Base-by-base conservation (phyloP, 2,113 vertebrate genomes). In the Corydoras maculifer region DNA sequence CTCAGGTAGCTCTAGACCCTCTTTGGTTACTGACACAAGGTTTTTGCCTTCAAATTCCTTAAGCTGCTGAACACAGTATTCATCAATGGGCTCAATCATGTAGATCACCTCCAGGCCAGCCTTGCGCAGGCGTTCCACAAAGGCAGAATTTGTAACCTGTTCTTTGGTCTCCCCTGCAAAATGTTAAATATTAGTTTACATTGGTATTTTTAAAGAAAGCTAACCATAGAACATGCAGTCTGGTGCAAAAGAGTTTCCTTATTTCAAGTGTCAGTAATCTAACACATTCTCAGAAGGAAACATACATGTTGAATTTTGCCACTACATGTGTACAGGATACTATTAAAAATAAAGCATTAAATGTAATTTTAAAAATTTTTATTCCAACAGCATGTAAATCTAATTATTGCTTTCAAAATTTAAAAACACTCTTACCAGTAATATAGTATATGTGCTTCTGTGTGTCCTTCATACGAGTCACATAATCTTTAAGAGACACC, bases 371-470 rank as follows among this genome's bases (percentile, higher is more conserved):
- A 1, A 25, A 25, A 25, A 25, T 2, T 43, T 8, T 43, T 43
- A 4, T 5, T 43, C 4, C 35, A 43, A 43, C 35, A 43, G 7
- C 4, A 43, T 43, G 7, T 43, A 8, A 43, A 43, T 43, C 35
- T 43, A 43, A 43, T 43, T 2, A 43, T 43, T 4, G 35, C 35
- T 43, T 43, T 43, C 7, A 43, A n/a, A 30, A 7, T 0, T 31
- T 64, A 5, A 2, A 2, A 9, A 3, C 29, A 9, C 63, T 9
- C 83, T 79, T 71, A 92, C 97, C 97, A 76, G 97, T 99, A 14
- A 98, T 99, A 64, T 98, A 98, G 68, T 99, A 98, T 60, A 99
- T 94, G 0, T 98, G 95, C 4, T 98, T 98, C 88, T 99, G 96
- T 79, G 90, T 96, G 1, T 98, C 96, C 84, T 98, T 99, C 96